Evolutionary conservation across 2,888 invertebrate genomes (phyloP), one percentile per base, ranked within the genome.

Genomic region (Hesperia comma): DNA sequence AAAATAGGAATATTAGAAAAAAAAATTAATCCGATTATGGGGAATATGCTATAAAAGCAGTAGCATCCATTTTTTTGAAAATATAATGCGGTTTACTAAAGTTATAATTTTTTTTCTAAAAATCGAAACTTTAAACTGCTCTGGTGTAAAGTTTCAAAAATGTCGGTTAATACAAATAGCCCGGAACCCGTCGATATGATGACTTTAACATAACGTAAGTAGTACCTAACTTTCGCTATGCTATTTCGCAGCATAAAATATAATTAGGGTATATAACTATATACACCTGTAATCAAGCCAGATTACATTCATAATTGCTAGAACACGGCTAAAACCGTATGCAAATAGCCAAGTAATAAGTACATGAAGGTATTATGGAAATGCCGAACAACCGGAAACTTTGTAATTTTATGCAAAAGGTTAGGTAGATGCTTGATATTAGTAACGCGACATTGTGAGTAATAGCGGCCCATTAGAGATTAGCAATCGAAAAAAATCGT

Each of bases 291-390:
- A 51, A 78, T 72, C 70, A 70, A 70, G 67, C 32, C 19, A 61
- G 60, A 61, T 60, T 54, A 72, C 67, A 68, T 68, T 58, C 67
- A 68, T 73, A 78, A 79, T 79, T 76, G 75, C 74, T 74, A 75
- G 74, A 74, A 73, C 73, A 79, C 77, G 75, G 75, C 74, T 74
- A 76, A 74, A 74, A 72, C 73, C 68, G 74, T 75, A 76, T 78
- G 79, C 78, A 80, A 82, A 81, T 78, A 76, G 68, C 68, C 76
- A 76, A 70, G 68, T 70, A 68, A 64, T 75, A 74, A 76, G 78
- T 78, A 74, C 74, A 75, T 71, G 75, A 75, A 51, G 49, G 58
- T 64, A 83, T 81, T 85, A 85, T 85, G 85, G 79, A 80, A 86
- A 86, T 85, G 72, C 37, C 63, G 51, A 32, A 53, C 49, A 61